These are phyloP conservation scores for Bradypodion ventrale DNA, from an alignment of 2,797 vertebrate genomes.

Conservation along the genomic window DNA sequence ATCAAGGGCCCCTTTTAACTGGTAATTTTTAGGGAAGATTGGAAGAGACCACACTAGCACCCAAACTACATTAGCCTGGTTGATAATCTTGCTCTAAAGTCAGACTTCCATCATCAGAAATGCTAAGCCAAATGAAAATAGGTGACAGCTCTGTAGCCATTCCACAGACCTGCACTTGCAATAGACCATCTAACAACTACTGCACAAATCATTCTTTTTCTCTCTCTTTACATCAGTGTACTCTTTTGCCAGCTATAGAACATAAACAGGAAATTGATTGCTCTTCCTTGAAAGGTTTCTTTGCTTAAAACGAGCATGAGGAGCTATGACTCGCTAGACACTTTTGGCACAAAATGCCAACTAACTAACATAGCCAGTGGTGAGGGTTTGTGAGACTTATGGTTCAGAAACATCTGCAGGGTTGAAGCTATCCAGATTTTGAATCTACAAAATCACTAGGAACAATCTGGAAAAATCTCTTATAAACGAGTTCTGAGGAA, in stretches of 20 bases:
- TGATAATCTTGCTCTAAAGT: background rate
- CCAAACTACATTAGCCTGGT: background rate
- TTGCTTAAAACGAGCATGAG: background rate
- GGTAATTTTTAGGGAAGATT: background rate
- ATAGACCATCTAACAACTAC: background rate
- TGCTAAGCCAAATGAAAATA: background rate
- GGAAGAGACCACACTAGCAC: background rate
- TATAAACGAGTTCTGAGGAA: too few relatives aligned
- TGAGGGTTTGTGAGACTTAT: background rate
- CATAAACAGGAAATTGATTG: background rate
- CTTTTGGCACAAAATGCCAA: background rate
- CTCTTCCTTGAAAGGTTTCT: background rate
- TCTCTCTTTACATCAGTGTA: background rate
- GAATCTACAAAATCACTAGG: background rate
- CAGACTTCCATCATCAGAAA: background rate
- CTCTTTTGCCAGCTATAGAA: background rate
- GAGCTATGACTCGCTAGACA: too few relatives aligned
- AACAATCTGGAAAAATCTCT: background rate
- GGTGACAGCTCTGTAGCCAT: background rate
- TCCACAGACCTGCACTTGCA: background rate
- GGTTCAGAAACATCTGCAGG: background rate
- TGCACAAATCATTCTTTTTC: background rate
- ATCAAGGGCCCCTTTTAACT: background rate
- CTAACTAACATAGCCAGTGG: too few relatives aligned
- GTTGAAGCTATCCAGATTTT: background rate